Evolutionary conservation across 2,113 vertebrate genomes (phyloP), one percentile per base, ranked within the genome.

Genomic region (Shinisaurus crocodilurus): DNA sequence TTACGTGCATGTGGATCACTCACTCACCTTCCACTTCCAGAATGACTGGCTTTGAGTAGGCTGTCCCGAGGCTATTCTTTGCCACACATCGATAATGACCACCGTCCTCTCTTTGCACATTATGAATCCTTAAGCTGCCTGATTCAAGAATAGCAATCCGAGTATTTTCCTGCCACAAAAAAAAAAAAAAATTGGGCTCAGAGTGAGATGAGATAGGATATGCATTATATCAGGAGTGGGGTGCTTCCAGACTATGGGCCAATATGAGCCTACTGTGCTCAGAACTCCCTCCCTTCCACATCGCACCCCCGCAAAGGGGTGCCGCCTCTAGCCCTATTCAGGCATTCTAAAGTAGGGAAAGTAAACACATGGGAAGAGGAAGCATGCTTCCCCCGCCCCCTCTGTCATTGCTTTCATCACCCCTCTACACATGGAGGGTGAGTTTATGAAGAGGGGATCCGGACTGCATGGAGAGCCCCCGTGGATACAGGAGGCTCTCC

Each of bases 51-150:
- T 98, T 99, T 0, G 99, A 99, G 94, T 98, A 99, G 29, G 97
- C 98, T 32, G 97, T 97, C 40, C 99, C 99, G n/a, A 99, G 97
- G 95, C 99, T 99, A 96, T 99, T 99, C 92, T 97, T 98, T 69
- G 99, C 99, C 92, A 99, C 96, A 89, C 99, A 99, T 6, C 98
- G 98, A 92, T 99, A 99, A 23, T 98, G 98, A 34, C 99, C 99
- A 32, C 98, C 98, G 40, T 99, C 99, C 96, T 99, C 98, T 92
- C 98, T 98, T 95, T 98, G 98, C 82, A 99, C 98, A 20, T 98
- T 98, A 79, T 99, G 98, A 90, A 99, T 99, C 97, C 99, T 99
- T 96, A 99, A 91, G 69, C 97, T 98, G 20, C 99, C 99, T 0
- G 98, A 98, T 92, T 99, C 99, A 0, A 99, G 97, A 92, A 99